Base-by-base conservation (phyloP, 2,888 invertebrate genomes). In the Rhorus exstirpatorius region DNA sequence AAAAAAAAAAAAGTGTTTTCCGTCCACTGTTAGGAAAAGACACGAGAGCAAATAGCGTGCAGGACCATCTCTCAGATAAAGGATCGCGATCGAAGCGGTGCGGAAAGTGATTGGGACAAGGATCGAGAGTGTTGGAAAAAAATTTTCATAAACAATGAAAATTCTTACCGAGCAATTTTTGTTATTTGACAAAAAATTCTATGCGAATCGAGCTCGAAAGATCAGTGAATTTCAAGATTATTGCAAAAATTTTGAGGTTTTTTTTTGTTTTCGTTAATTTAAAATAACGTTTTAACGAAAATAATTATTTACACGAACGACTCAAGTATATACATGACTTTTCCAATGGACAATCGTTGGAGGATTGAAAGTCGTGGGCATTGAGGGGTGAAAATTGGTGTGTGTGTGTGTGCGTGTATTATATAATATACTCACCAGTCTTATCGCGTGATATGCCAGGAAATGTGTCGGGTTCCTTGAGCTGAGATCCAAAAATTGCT, bases 391-490 rank as follows among this genome's bases (percentile, higher is more conserved):
- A 6, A 31, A 6, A 31, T 38, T 8, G 1, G 38, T 38, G 10
- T 38, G 38, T 38, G 8, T 38, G 4, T 8, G 38, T 38, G 8
- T 8, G 31, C 31, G 31, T 31, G 4, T 38, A 8, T 3, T 38
- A 38, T 10, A 10, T 38, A 38, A 3, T 4, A 19, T 49, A 70
- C 91, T 91, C 88, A 93, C 92, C 92, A 88, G 92, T 91, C 85
- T 92, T 93, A 58, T 92, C 92, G 41, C 92, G 87, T 58, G 92
- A 92, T 84, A 93, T 92, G 24, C 92, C 92, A n/a, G 92, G 92
- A 79, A 93, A 88, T 38, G 89, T 88, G 67, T 91, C 89, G 49
- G 91, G 87, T 67, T 90, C 90, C 81, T 86, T 92, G 82, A 92
- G 88, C 83, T 93, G 92, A 12, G 89, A 88, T 26, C 91, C 90